Evolutionary conservation across 2,797 vertebrate genomes (phyloP).

Genomic region (Falco naumanni): DNA sequence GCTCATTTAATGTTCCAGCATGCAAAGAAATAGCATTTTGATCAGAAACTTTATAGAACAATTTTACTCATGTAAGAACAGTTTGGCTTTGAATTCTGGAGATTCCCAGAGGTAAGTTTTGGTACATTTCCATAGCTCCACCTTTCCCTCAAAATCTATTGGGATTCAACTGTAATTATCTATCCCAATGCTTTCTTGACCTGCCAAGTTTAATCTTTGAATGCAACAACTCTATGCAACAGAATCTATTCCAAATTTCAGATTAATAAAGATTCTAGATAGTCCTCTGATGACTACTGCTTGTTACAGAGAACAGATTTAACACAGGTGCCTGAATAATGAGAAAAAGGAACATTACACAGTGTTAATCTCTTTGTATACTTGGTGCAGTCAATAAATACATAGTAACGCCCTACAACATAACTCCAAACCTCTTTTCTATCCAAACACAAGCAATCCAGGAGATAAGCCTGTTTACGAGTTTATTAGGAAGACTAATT

Average conservation of each 20-base stretch:
- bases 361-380: neutral
- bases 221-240: neutral
- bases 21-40: neutral
- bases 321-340: neutral
- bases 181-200: neutral
- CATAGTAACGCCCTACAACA: neutral
- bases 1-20: neutral
- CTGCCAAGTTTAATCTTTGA: neutral
- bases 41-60: neutral
- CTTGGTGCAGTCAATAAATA: neutral
- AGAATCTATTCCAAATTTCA: neutral
- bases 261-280: neutral
- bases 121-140: neutral
- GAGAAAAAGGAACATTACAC: neutral
- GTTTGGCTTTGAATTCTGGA: neutral
- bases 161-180: neutral
- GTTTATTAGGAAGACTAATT: neutral
- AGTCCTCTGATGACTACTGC: neutral
- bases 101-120: neutral
- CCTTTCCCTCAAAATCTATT: neutral
- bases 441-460: neutral
- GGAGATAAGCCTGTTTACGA: neutral
- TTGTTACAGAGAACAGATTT: neutral
- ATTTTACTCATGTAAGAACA: neutral
- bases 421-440: neutral